A percentile compares a stretch with the other conserved stretches of the same genome.
These are phyloP conservation scores for Temnothorax ravouxi DNA, from an alignment of 2,888 invertebrate genomes.

Conservation along the genomic window DNA sequence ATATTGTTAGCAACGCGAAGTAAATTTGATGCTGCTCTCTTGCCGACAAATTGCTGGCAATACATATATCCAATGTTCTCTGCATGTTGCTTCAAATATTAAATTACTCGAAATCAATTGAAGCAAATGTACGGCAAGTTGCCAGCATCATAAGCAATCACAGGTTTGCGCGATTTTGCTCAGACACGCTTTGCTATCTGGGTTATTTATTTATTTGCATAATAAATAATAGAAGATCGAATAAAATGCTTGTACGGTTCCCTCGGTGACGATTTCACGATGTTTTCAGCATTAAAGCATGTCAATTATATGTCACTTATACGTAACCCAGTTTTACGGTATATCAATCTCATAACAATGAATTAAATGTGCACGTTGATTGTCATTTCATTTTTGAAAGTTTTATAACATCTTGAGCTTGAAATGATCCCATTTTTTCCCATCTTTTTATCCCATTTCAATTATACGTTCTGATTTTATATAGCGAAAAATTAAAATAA, in stretches of 20 bases:
- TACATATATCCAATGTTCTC: too few species aligned
- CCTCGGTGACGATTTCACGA: conserved; percentile 59
- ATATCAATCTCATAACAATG: conserved; percentile 17
- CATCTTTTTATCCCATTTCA: background rate
- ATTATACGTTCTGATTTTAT: background rate
- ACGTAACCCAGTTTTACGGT: background rate
- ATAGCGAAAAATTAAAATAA: background rate
- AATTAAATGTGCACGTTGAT: conserved; percentile 21
- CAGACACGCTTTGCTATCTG: too few species aligned
- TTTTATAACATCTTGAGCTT: conserved; percentile 22
- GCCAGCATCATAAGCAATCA: too few species aligned
- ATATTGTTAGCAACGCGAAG: too few species aligned
- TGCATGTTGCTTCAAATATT: too few species aligned
- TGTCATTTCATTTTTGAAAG: background rate
- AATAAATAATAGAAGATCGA: conserved; percentile 31
- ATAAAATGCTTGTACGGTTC: conserved; percentile 45
- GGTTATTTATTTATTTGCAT: conserved; percentile 4
- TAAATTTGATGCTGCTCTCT: too few species aligned
- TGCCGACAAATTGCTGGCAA: too few species aligned
- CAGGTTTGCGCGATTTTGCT: too few species aligned
- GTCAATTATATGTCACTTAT: conserved; percentile 15
- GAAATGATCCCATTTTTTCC: background rate
- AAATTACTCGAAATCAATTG: too few species aligned
- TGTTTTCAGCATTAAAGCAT: conserved; percentile 36
- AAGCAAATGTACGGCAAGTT: too few species aligned